A percentile compares a stretch with the other conserved stretches of the same genome.
Conservation (phyloP, 2,797 vertebrate genomes). For the Acestrorhynchus altus region DNA sequence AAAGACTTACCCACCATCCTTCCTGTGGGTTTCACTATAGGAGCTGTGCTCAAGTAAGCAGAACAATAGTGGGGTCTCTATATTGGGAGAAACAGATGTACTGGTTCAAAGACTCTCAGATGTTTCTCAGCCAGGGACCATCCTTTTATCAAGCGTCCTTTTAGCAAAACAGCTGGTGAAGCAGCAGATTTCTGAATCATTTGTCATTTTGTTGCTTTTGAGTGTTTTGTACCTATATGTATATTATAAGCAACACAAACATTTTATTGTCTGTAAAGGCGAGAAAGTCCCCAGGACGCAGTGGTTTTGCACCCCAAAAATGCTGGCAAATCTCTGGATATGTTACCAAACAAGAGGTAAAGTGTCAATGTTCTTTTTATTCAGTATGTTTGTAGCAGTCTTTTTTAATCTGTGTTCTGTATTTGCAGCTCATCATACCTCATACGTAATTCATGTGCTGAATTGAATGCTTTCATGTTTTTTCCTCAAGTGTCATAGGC, state of each 20-base stretch:
- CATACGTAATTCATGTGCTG: not conserved
- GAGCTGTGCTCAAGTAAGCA: constrained; percentile 92
- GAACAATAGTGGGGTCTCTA: constrained; percentile 23
- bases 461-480: not conserved
- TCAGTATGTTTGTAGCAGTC: too few species aligned
- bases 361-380: not conserved
- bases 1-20: constrained; percentile 95
- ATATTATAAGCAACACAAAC: not conserved
- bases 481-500: constrained; percentile 84
- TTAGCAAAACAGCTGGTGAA: constrained; percentile 1
- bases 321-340: constrained; percentile 82
- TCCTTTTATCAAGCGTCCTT: constrained; percentile 6
- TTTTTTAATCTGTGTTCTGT: not conserved
- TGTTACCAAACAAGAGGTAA: constrained; percentile 90
- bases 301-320: constrained; percentile 93
- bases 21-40: constrained; percentile 92
- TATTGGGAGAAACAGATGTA: constrained; percentile 27
- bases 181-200: not conserved
- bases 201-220: not conserved
- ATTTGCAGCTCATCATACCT: too few species aligned
- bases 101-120: constrained; percentile 22
- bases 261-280: constrained; percentile 71
- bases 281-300: constrained; percentile 92
- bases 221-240: not conserved
- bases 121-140: not conserved